Evolutionary conservation across 1,140 invertebrate genomes (phyloP).

Genomic region (Temnothorax nylanderi): DNA sequence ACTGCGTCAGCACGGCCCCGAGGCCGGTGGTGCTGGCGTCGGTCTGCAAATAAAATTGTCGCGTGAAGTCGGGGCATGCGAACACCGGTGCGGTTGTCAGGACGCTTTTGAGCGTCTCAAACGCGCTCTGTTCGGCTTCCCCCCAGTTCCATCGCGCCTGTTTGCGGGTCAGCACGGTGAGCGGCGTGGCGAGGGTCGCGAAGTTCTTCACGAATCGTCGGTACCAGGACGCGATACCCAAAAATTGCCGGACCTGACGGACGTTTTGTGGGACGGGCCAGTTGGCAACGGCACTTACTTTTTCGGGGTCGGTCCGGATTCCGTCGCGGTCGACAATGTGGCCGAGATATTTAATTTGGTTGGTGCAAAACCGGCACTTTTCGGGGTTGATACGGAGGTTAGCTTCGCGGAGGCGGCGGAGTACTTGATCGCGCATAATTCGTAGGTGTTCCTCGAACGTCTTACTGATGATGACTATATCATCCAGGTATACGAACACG

Average conservation of each 20-base stretch:
- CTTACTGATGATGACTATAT: too few relatives aligned
- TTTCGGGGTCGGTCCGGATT: not conserved
- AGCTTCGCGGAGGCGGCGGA: not conserved
- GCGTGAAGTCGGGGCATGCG: too few relatives aligned
- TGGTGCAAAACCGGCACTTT: not conserved
- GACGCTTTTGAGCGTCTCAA: not conserved
- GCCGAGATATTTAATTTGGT: not conserved
- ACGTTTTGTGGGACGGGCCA: not conserved
- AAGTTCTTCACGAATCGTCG: not conserved
- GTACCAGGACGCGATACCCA: not conserved
- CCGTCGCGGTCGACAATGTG: not conserved
- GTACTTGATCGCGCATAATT: too few relatives aligned
- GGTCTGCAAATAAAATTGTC: too few relatives aligned
- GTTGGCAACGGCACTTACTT: not conserved
- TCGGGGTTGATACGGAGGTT: not conserved
- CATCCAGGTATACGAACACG: too few relatives aligned
- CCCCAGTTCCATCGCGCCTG: not conserved
- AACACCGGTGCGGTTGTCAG: too few relatives aligned
- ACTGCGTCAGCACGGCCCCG: too few relatives aligned
- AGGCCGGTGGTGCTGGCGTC: too few relatives aligned
- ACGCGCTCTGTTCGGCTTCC: not conserved
- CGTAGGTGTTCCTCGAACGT: too few relatives aligned
- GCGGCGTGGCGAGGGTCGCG: not conserved
- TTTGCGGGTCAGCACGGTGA: not conserved
- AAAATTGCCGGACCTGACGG: not conserved